Evolutionary conservation across 2,888 invertebrate genomes (phyloP).

Genomic region (Dromius quadrimaculatus): DNA sequence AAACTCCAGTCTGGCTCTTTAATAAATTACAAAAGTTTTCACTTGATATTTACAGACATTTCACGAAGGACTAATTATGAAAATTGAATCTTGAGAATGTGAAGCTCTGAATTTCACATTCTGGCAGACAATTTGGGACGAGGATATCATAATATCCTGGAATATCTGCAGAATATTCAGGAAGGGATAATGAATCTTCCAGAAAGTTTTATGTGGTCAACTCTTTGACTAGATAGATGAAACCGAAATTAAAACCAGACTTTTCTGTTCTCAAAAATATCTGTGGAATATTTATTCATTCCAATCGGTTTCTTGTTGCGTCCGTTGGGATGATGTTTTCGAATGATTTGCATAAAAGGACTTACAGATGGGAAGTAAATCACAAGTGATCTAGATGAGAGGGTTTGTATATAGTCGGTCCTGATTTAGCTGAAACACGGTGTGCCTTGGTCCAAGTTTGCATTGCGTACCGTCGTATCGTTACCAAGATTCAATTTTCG

Average conservation of each 20-base stretch:
- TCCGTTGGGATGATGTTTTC: too few species aligned
- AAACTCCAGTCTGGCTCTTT: constrained; percentile 31
- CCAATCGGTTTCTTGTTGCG: too few species aligned
- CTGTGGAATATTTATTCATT: too few species aligned
- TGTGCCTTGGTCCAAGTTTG: constrained; percentile 42
- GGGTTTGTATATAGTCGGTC: constrained; percentile 5
- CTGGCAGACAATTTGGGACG: too few species aligned
- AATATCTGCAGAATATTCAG: too few species aligned
- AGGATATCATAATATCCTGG: too few species aligned
- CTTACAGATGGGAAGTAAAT: neutral
- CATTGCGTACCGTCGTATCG: constrained; percentile 50
- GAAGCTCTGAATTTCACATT: too few species aligned
- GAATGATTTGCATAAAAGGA: neutral
- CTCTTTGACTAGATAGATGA: too few species aligned
- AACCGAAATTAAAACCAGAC: too few species aligned
- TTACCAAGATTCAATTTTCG: constrained; percentile 52
- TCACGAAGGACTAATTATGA: constrained; percentile 45
- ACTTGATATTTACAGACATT: constrained; percentile 43
- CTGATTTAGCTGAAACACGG: constrained; percentile 36
- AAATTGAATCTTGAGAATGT: constrained; percentile 40
- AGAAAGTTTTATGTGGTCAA: too few species aligned
- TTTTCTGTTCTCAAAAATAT: too few species aligned
- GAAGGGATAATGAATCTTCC: too few species aligned
- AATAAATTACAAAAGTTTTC: constrained; percentile 51
- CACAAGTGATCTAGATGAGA: neutral